phyloP scores from a whole-genome alignment of 2,888 invertebrate species.

The Cryptosula pallasiana region DNA sequence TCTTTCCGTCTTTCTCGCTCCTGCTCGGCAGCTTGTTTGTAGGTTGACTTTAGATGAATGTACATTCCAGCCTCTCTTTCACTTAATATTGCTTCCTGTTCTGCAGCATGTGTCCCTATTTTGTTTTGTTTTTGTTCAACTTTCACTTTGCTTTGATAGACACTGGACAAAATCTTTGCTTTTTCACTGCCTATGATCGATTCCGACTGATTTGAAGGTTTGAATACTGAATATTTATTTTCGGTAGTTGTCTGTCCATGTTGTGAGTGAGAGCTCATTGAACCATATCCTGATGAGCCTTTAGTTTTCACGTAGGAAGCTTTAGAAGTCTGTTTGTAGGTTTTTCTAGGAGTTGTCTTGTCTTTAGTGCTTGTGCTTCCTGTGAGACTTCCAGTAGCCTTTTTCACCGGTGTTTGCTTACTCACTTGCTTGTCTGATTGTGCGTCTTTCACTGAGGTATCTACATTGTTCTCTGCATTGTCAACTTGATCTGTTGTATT shows the following conservation, averaged over 20 bases:
- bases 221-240: slow-evolving; percentile 1
- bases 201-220: neutral
- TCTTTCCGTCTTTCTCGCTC: slow-evolving; percentile 10
- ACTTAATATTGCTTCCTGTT: neutral
- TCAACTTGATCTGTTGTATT: neutral
- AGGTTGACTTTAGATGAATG: slow-evolving; percentile 8
- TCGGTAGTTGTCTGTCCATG: neutral
- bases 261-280: slow-evolving; percentile 16
- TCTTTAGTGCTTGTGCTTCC: too few relatives aligned
- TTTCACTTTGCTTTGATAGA: slow-evolving; percentile 15
- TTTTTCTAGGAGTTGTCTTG: neutral
- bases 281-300: slow-evolving; percentile 13
- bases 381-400: too few relatives aligned
- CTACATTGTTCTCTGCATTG: neutral
- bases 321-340: neutral
- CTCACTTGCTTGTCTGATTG: neutral
- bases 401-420: too few relatives aligned
- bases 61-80: slow-evolving; percentile 11
- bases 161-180: neutral
- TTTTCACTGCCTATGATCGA: neutral
- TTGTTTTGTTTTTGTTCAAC: neutral
- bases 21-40: neutral
- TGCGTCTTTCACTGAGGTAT: neutral
- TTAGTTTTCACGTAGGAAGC: neutral
- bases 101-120: neutral